Base-by-base conservation (phyloP, 1,140 invertebrate species). In the Drosophila dunni region DNA sequence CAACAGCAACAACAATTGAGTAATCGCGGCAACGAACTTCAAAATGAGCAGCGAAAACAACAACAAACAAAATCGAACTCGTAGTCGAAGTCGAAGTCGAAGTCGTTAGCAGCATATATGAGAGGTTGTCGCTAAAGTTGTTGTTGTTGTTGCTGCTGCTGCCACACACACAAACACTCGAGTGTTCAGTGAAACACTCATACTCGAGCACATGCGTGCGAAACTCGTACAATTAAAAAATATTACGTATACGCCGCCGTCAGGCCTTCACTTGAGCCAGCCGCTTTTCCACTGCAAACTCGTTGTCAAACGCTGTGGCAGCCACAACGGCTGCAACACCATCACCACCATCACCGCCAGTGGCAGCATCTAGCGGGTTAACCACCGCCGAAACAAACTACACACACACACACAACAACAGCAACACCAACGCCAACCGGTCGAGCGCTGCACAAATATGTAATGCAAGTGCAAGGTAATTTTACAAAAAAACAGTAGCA, bases 391-490 rank as follows among this genome's bases (percentile, higher is more conserved):
- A 80, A 48, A 56, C 71, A 71, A 45, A 44, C 36, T 38, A 58
- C 50, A 38, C 34, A 38, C 33, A 29, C 24, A 29, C 17, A 0
- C 0, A 29, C 24, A 29, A 3, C 24, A 29, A 1, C 24, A 29
- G 0, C 24, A 29, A 29, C 34, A 33, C 40, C 76, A 29, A 5
- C 57, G 46, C 42, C 60, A 85, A 85, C 78, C 78, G 72, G 81
- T 85, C 61, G 54, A 66, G 56, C 36, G 13, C 48, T 42, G 66
- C 67, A 40, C 65, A 63, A 72, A 72, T 48, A 75, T 68, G 42
- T 50, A 51, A 60, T 62, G 76, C 89, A 91, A 91, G 89, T 88
- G 78, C 88, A 91, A 91, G 88, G 76, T 74, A 81, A 81, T 81
- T 75, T 63, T 36, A 68, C 64, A 72, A 79, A 83, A 74, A 40